phyloP scores from a whole-genome alignment of 1,140 invertebrate species.

The Arctopsyche grandis region DNA sequence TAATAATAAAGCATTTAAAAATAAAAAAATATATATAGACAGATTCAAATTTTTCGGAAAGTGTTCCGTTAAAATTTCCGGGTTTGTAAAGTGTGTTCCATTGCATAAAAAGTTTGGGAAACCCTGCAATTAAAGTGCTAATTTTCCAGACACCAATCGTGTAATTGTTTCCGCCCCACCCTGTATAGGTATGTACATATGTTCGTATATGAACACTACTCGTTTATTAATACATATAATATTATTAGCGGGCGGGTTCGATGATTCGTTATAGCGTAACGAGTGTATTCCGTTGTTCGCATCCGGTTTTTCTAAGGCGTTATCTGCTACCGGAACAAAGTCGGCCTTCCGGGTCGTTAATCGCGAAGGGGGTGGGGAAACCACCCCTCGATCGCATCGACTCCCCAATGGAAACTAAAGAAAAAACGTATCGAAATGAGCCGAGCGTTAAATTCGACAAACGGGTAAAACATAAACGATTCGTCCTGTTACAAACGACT shows the following conservation, averaged over 20 bases:
- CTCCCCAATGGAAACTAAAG: not conserved
- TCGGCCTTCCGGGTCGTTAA: slow-evolving; percentile 38
- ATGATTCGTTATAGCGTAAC: slow-evolving; percentile 38
- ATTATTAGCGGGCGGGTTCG: slow-evolving; percentile 7
- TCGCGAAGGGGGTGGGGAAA: slow-evolving; percentile 13
- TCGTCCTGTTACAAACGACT: not conserved
- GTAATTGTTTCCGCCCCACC: no score
- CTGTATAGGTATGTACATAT: no score
- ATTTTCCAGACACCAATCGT: no score
- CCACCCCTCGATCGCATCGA: no score
- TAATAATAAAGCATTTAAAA: no score
- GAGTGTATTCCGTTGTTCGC: slow-evolving; percentile 20
- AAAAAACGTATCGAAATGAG: not conserved
- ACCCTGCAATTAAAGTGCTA: no score
- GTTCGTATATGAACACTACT: no score
- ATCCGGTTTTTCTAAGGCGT: slow-evolving; percentile 22
- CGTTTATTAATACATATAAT: not conserved
- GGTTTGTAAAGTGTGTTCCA: no score
- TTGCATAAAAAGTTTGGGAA: no score
- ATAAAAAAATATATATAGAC: no score
- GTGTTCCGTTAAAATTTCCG: no score
- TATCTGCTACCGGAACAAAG: slow-evolving; percentile 3
- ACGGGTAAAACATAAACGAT: slow-evolving; percentile 1
- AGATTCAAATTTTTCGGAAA: no score
- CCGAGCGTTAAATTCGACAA: slow-evolving; percentile 23